Evolutionary conservation across 2,888 invertebrate species (phyloP).

Genomic region (Hoplodrina blanda): DNA sequence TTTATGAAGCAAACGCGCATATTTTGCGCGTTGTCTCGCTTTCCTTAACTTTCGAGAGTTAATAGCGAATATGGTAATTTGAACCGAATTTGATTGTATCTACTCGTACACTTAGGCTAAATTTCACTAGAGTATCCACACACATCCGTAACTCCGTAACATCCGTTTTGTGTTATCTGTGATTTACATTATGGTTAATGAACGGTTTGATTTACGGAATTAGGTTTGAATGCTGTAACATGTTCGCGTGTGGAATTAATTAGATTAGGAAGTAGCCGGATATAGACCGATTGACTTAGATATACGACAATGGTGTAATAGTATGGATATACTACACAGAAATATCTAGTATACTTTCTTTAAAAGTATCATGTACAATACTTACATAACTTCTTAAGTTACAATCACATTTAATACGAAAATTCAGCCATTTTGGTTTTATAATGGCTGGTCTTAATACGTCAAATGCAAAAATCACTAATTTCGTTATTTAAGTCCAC

Average conservation of each 20-base stretch:
- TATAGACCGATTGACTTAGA: no score
- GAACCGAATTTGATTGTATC: slow-evolving; percentile 58
- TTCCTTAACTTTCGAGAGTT: slow-evolving; percentile 73
- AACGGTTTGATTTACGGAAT: slow-evolving; percentile 9
- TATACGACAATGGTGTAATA: no score
- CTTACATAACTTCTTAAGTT: no score
- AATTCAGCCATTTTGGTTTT: no score
- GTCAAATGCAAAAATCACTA: no score
- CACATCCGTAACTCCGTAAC: slow-evolving; percentile 33
- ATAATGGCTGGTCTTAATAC: no score
- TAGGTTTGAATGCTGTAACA: background rate
- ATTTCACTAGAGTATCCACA: slow-evolving; percentile 54
- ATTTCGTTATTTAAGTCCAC: no score
- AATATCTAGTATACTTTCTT: no score
- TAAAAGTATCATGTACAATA: no score
- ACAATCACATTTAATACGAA: no score
- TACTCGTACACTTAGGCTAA: slow-evolving; percentile 37
- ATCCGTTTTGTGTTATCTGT: slow-evolving; percentile 45
- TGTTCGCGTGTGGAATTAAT: background rate
- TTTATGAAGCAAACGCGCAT: slow-evolving; percentile 40
- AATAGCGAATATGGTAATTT: slow-evolving; percentile 73
- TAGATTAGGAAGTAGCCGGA: background rate
- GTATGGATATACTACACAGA: no score
- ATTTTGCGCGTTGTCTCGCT: slow-evolving; percentile 67
- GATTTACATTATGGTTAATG: slow-evolving; percentile 26